A percentile compares a stretch with the other conserved stretches of the same genome.
Evolutionary conservation across 1,140 invertebrate genomes (phyloP).

Genomic region (Drosophila guanche): DNA sequence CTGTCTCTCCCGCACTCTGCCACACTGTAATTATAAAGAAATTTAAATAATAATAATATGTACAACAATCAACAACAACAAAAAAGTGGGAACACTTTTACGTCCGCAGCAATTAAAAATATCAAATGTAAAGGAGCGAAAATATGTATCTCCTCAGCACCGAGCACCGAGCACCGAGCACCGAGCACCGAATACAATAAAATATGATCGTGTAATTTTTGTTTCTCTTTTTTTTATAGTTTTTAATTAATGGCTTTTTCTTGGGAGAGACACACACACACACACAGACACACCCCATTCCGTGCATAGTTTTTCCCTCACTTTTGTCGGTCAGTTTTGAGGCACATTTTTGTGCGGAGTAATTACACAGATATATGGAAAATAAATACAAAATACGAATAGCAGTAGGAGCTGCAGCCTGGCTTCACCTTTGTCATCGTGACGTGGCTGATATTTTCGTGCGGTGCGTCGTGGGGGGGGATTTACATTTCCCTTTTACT

Average conservation of each 20-base stretch:
- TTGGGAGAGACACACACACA: conserved; percentile 24
- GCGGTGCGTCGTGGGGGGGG: too few relatives aligned
- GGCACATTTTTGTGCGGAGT: conserved; percentile 37
- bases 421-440: conserved; percentile 43
- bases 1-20: too few relatives aligned
- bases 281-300: background rate
- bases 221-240: conserved; percentile 54
- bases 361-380: conserved; percentile 28
- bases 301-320: conserved; percentile 36
- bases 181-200: conserved; percentile 29
- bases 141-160: background rate
- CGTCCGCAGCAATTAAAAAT: conserved; percentile 55
- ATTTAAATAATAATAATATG: conserved; percentile 70
- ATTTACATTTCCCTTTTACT: too few relatives aligned
- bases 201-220: conserved; percentile 61
- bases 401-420: conserved; percentile 2
- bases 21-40: conserved; percentile 61
- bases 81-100: conserved; percentile 65
- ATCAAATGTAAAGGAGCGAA: conserved; percentile 48
- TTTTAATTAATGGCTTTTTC: conserved; percentile 80
- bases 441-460: conserved; percentile 3
- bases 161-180: background rate
- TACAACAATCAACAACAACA: background rate
- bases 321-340: conserved; percentile 43
- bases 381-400: too few relatives aligned